Evolutionary conservation across 2,797 vertebrate species (phyloP).

Genomic region (Prunella strophiata): DNA sequence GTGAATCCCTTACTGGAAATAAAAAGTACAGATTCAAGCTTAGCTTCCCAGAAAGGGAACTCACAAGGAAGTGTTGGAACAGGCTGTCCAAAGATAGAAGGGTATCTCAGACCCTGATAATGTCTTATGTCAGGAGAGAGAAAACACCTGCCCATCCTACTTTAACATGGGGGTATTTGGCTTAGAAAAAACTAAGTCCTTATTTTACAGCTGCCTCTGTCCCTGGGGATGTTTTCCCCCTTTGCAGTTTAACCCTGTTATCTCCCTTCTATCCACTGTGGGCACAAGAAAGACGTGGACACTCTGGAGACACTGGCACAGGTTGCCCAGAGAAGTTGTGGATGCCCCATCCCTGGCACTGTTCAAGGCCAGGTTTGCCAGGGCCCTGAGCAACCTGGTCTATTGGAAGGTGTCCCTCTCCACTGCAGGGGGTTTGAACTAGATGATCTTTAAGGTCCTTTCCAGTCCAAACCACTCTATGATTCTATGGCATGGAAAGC

Average conservation of each 20-base stretch:
- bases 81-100: neutral
- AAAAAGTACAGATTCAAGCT: neutral
- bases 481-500: neutral
- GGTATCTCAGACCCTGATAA: neutral
- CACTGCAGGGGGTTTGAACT: neutral
- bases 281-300: neutral
- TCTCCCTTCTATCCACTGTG: neutral
- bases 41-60: neutral
- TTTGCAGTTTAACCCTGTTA: neutral
- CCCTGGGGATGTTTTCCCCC: neutral
- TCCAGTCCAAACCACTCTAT: neutral
- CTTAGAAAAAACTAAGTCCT: neutral
- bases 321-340: neutral
- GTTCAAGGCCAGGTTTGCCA: neutral
- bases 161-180: neutral
- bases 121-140: neutral
- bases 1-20: neutral
- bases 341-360: neutral
- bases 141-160: neutral
- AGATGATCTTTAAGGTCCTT: neutral
- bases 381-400: neutral
- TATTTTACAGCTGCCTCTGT: neutral
- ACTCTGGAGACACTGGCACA: neutral
- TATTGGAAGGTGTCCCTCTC: neutral
- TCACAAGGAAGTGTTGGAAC: accelerated